Evolutionary conservation across 2,888 invertebrate species (phyloP).

Genomic region (Microplitis manilae): DNA sequence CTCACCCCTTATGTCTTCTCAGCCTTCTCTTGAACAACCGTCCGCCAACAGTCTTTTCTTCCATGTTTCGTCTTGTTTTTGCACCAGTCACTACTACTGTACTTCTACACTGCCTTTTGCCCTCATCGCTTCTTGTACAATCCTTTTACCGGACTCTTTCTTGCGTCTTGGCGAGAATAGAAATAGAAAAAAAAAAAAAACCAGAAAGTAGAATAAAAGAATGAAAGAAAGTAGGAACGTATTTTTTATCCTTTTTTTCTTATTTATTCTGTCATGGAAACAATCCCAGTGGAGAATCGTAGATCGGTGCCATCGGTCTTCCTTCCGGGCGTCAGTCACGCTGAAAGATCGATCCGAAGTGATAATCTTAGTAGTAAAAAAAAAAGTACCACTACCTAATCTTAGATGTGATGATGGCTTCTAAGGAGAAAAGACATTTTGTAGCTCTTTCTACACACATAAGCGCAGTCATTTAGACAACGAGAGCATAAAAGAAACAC

Average conservation of each 20-base stretch:
- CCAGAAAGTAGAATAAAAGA: background rate
- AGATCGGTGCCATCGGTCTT: conserved; percentile 51
- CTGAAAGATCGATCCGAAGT: conserved; percentile 51
- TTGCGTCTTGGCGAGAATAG: conserved; percentile 12
- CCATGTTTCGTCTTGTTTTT: conserved; percentile 38
- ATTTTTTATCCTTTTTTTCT: conserved; percentile 26
- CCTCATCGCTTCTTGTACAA: conserved; percentile 20
- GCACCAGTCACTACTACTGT: conserved; percentile 10
- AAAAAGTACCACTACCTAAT: conserved; percentile 41
- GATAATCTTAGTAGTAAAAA: conserved; percentile 46
- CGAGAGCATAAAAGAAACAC: background rate
- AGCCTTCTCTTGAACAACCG: conserved; percentile 23
- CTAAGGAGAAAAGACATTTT: conserved; percentile 25
- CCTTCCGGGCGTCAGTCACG: conserved; percentile 40
- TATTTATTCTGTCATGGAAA: conserved; percentile 43
- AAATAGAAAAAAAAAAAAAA: conserved; percentile 4
- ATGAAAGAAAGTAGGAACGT: conserved; percentile 4
- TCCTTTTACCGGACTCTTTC: conserved; percentile 36
- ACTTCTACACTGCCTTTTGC: conserved; percentile 21
- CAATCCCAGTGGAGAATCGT: conserved; percentile 51
- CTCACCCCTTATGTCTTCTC: conserved; percentile 23
- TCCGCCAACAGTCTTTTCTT: conserved; percentile 23
- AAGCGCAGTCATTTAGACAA: background rate
- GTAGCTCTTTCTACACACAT: background rate
- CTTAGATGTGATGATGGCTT: conserved; percentile 42